These are phyloP conservation scores for Fragum whitleyi DNA, from an alignment of 2,888 invertebrate genomes.

Conservation along the genomic window DNA sequence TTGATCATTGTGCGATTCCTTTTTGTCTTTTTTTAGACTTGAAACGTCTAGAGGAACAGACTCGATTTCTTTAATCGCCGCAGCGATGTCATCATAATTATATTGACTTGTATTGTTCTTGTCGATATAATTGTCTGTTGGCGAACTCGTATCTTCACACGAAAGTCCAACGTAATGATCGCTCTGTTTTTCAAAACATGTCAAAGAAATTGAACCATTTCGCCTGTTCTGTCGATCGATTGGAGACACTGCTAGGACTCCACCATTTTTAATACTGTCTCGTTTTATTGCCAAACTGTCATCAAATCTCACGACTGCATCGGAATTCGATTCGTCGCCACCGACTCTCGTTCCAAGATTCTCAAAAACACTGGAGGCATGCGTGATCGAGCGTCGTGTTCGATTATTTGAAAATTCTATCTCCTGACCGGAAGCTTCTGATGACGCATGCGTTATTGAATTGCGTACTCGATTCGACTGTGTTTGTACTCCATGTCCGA, in stretches of 20 bases:
- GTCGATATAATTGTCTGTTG: background rate
- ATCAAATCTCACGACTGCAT: background rate
- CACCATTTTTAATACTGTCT: background rate
- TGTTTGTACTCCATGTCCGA: background rate
- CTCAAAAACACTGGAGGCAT: background rate
- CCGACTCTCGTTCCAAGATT: background rate
- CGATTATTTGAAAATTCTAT: background rate
- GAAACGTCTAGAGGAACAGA: background rate
- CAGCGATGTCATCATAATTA: background rate
- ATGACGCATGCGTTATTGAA: constrained; percentile 9
- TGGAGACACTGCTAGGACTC: background rate
- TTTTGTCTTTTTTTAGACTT: background rate
- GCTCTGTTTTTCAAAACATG: background rate
- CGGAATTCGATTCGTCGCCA: background rate
- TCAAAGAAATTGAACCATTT: background rate
- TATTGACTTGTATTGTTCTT: background rate
- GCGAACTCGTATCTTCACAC: background rate
- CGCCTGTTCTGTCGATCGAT: background rate
- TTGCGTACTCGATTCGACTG: background rate
- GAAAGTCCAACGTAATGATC: no score
- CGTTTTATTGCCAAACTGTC: background rate
- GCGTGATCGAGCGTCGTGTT: background rate
- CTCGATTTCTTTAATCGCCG: constrained; percentile 6
- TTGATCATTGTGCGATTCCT: background rate
- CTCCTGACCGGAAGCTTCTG: background rate